Conservation (phyloP, 2,113 vertebrate genomes). For the Mormoops blainvillei region DNA sequence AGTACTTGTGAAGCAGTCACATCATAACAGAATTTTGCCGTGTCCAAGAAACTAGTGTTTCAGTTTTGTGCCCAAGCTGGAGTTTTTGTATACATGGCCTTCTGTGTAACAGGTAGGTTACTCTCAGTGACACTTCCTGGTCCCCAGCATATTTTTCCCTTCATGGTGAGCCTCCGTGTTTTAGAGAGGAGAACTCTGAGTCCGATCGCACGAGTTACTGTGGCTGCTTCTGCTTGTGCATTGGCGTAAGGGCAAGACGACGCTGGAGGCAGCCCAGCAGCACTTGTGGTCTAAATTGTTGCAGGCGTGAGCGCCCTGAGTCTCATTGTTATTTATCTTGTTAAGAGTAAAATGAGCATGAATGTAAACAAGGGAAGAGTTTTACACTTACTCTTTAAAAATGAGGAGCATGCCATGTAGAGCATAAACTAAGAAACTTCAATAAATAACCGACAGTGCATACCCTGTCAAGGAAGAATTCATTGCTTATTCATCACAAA, state of each 20-base stretch:
- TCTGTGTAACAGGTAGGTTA: not conserved
- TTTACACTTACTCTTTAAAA: slow-evolving; percentile 28
- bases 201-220: not conserved
- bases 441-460: slow-evolving; percentile 51
- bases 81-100: not conserved
- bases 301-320: not conserved
- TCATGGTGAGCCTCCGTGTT: not conserved
- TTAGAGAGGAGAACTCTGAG: not conserved
- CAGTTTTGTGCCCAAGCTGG: not conserved
- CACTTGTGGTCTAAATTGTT: not conserved
- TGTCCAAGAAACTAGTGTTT: not conserved
- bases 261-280: not conserved
- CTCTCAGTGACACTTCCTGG: not conserved
- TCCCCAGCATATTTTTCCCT: not conserved
- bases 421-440: slow-evolving; percentile 34
- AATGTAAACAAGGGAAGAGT: slow-evolving; percentile 6
- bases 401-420: not conserved
- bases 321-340: slow-evolving; percentile 45
- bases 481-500: slow-evolving; percentile 72
- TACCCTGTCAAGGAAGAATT: slow-evolving; percentile 58
- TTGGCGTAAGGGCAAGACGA: not conserved
- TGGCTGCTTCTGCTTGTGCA: not conserved
- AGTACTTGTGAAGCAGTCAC: not conserved
- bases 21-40: not conserved
- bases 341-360: slow-evolving; percentile 42